Conservation (phyloP, 2,888 invertebrate species). For the Pollenia amentaria region DNA sequence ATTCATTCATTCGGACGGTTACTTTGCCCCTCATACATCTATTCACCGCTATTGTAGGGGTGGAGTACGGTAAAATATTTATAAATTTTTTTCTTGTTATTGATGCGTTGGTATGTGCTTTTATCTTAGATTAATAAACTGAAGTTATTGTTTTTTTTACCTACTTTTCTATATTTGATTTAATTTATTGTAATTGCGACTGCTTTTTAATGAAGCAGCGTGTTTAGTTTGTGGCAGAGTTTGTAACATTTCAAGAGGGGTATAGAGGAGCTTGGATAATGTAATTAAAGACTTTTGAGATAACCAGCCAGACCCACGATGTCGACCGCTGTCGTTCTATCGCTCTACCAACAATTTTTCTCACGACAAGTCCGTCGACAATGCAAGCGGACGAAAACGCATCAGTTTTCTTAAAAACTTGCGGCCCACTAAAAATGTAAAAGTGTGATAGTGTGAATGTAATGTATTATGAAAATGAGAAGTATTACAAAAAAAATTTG, state of each 20-base stretch:
- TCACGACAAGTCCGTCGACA: too few relatives aligned
- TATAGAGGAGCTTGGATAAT: not conserved
- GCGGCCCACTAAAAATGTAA: too few relatives aligned
- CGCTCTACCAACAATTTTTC: too few relatives aligned
- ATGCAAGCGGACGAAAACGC: too few relatives aligned
- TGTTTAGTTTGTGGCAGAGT: not conserved
- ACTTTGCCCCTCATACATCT: not conserved
- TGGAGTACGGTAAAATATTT: slow-evolving; percentile 37
- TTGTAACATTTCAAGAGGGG: not conserved
- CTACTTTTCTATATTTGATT: slow-evolving; percentile 7
- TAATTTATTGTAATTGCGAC: slow-evolving; percentile 14
- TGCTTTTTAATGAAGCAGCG: not conserved
- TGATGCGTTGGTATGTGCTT: slow-evolving; percentile 58
- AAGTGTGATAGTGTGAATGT: too few relatives aligned
- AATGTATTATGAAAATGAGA: too few relatives aligned
- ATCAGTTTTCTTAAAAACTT: too few relatives aligned
- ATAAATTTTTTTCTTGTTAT: slow-evolving; percentile 55
- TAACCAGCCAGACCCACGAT: too few relatives aligned
- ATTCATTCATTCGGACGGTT: slow-evolving; percentile 1
- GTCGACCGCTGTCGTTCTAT: too few relatives aligned
- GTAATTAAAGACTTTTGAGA: too few relatives aligned
- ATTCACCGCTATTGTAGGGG: slow-evolving; percentile 45
- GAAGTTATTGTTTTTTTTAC: slow-evolving; percentile 43
- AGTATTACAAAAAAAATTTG: too few relatives aligned
- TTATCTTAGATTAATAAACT: slow-evolving; percentile 68